Conservation (phyloP, 2,888 invertebrate genomes). For the Nomada fabriciana region DNA sequence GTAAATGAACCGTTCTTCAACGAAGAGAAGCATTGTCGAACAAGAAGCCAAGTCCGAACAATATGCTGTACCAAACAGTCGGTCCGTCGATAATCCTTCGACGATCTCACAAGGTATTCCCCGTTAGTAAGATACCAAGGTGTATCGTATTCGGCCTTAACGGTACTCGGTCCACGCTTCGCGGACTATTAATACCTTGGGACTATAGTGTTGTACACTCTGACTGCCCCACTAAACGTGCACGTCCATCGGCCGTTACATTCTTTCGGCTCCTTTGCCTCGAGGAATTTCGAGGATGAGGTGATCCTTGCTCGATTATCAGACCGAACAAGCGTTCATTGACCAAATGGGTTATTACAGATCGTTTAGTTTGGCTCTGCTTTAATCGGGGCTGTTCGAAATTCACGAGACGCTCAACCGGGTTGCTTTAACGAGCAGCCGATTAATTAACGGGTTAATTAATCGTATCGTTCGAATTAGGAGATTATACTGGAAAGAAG, state of each 20-base stretch:
- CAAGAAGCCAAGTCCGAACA: not conserved
- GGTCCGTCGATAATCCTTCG: conserved; percentile 28
- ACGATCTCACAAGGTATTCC: conserved; percentile 62
- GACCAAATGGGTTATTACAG: not conserved
- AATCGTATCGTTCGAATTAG: no score
- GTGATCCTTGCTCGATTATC: conserved; percentile 45
- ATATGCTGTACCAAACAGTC: conserved; percentile 5
- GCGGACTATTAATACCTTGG: conserved; percentile 70
- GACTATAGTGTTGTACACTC: conserved; percentile 49
- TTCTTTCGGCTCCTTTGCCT: conserved; percentile 48
- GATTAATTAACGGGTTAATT: no score
- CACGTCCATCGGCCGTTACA: conserved; percentile 47
- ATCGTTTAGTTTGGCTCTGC: not conserved
- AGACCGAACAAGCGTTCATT: not conserved
- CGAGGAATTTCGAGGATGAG: conserved; percentile 58
- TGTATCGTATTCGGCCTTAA: conserved; percentile 78
- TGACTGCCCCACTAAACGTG: conserved; percentile 67
- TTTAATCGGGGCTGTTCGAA: no score
- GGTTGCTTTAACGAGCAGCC: no score
- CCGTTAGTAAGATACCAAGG: conserved; percentile 73
- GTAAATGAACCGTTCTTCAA: no score
- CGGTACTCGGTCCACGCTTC: conserved; percentile 81
- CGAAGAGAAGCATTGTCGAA: not conserved
- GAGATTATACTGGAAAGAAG: no score
- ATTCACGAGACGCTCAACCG: no score